phyloP scores from a whole-genome alignment of 2,113 vertebrate genomes.

The Chionodraco myersi region DNA sequence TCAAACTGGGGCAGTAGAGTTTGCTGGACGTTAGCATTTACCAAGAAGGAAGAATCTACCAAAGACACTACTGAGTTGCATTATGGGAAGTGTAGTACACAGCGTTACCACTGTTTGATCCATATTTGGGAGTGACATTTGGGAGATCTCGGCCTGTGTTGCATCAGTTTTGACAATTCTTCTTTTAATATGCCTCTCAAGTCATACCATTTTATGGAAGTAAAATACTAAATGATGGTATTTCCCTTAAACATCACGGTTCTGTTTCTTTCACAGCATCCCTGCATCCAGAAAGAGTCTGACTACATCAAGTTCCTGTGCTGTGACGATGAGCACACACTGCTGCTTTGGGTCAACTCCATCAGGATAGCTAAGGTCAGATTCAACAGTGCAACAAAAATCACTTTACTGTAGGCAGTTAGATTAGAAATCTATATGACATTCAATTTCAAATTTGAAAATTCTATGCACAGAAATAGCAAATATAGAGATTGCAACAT shows the following conservation, averaged over 20 bases:
- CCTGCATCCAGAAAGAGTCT: slow-evolving; percentile 92
- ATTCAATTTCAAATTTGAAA: neutral
- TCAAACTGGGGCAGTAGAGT: no score
- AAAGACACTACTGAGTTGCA: neutral
- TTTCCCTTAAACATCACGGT: neutral
- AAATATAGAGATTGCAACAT: neutral
- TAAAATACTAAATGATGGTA: neutral
- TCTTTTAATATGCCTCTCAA: neutral
- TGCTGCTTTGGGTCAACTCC: slow-evolving; percentile 89
- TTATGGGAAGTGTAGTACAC: neutral
- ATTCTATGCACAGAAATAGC: neutral
- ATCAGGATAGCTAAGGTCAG: slow-evolving; percentile 94
- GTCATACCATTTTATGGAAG: neutral
- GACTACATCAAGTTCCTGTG: slow-evolving; percentile 91
- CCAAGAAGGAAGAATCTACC: neutral
- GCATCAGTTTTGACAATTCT: neutral
- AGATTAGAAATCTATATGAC: neutral
- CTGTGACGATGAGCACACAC: slow-evolving; percentile 86
- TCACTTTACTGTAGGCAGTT: neutral
- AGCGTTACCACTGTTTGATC: neutral
- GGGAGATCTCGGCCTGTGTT: neutral
- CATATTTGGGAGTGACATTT: neutral
- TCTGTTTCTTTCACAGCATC: slow-evolving; percentile 82
- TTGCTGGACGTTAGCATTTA: neutral
- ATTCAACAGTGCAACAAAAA: neutral